Evolutionary conservation across 2,888 invertebrate species (phyloP).

Genomic region (Cataglyphis cursor): DNA sequence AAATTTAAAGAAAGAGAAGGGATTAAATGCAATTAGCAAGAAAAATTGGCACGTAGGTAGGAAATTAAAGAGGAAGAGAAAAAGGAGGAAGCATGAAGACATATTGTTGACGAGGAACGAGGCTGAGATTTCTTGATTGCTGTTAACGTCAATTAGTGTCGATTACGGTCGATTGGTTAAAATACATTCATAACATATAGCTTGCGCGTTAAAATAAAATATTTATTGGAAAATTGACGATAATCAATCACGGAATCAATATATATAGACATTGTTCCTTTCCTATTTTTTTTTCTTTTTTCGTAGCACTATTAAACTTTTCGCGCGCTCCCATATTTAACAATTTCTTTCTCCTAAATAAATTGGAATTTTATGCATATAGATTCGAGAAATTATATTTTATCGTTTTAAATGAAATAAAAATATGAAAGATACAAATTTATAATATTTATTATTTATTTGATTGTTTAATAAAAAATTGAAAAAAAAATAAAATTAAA

Average conservation of each 20-base stretch:
- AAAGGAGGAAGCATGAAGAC: background rate
- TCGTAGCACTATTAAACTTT: constrained; percentile 1
- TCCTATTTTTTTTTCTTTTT: constrained; percentile 5
- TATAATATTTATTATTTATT: background rate
- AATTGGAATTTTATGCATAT: background rate
- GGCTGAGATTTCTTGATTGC: constrained; percentile 22
- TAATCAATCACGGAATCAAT: constrained; percentile 45
- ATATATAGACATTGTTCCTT: constrained; percentile 56
- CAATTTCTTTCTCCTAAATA: background rate
- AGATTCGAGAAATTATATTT: background rate
- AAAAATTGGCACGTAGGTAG: constrained; percentile 28
- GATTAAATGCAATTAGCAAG: constrained; percentile 34
- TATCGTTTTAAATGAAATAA: background rate
- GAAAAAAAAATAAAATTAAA: background rate
- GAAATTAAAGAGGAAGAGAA: constrained; percentile 4
- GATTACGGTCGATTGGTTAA: constrained; percentile 78
- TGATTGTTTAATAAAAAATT: background rate
- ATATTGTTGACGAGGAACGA: constrained; percentile 5
- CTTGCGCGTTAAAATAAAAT: constrained; percentile 64
- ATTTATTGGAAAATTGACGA: constrained; percentile 61
- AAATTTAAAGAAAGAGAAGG: constrained; percentile 37
- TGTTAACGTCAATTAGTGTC: constrained; percentile 75
- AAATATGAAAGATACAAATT: background rate
- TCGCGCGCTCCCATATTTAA: background rate
- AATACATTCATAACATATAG: constrained; percentile 76